Evolutionary conservation across 2,888 invertebrate genomes (phyloP).

Genomic region (Nineta flava): DNA sequence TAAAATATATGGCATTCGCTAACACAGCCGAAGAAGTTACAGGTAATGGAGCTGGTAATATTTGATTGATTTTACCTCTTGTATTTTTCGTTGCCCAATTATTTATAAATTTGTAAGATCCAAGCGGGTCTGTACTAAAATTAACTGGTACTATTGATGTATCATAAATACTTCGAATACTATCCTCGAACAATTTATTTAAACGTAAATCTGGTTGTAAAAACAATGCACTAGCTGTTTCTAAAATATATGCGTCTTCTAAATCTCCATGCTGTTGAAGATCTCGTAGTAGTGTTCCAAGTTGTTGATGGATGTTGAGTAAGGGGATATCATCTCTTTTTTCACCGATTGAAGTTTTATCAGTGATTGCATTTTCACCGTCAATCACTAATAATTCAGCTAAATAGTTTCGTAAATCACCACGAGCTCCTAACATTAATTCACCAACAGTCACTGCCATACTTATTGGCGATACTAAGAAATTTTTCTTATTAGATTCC

Average conservation of each 20-base stretch:
- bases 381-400: slow-evolving; percentile 20
- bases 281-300: slow-evolving; percentile 19
- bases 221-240: slow-evolving; percentile 22
- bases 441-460: slow-evolving; percentile 24
- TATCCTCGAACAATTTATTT: slow-evolving; percentile 15
- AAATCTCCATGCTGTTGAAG: slow-evolving; percentile 14
- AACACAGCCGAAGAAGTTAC: slow-evolving; percentile 23
- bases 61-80: slow-evolving; percentile 23
- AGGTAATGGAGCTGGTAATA: slow-evolving; percentile 22
- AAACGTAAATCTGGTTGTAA: slow-evolving; percentile 17
- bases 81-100: slow-evolving; percentile 22
- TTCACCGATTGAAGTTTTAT: slow-evolving; percentile 13
- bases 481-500: slow-evolving; percentile 17
- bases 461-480: slow-evolving; percentile 26
- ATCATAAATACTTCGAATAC: slow-evolving; percentile 19
- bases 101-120: slow-evolving; percentile 17
- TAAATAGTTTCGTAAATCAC: slow-evolving; percentile 20
- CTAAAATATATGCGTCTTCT: slow-evolving; percentile 17
- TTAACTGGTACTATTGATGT: slow-evolving; percentile 18
- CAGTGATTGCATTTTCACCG: slow-evolving; percentile 10
- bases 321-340: slow-evolving; percentile 15
- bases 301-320: slow-evolving; percentile 20
- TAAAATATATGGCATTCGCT: slow-evolving; percentile 29
- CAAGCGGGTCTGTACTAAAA: slow-evolving; percentile 16
- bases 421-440: slow-evolving; percentile 24